A percentile compares a stretch with the other conserved stretches of the same genome.
Conservation (phyloP, 2,888 invertebrate species). For the Eumacrocentrus americanus region DNA sequence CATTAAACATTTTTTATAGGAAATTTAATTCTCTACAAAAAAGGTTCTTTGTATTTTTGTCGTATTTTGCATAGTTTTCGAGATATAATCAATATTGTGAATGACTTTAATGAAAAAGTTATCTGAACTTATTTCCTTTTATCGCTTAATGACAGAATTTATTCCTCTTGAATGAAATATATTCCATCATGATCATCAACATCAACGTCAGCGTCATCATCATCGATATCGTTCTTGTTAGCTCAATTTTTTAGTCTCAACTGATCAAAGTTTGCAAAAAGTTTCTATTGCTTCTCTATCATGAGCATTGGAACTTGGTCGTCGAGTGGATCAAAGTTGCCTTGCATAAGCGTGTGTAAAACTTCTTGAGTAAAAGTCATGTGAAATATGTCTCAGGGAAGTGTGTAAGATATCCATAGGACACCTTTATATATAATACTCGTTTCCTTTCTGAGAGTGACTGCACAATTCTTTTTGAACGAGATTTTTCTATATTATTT, state of each 20-base stretch:
- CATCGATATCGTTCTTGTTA: not conserved
- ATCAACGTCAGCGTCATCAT: not conserved
- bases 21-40: not conserved
- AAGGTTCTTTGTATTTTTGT: not conserved
- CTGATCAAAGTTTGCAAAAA: conserved; percentile 13
- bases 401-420: not conserved
- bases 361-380: conserved; percentile 1
- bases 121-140: no score
- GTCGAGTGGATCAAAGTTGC: conserved; percentile 11
- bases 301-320: conserved; percentile 2
- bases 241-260: not conserved
- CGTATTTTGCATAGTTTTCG: no score
- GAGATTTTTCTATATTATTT: no score
- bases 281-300: conserved; percentile 4
- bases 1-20: not conserved
- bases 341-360: not conserved
- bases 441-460: no score
- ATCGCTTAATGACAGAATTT: no score
- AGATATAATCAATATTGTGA: no score
- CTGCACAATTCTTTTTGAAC: no score
- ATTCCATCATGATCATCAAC: not conserved
- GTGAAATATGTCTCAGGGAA: not conserved
- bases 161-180: no score
- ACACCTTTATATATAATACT: no score
- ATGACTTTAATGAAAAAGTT: no score